Evolutionary conservation across 2,113 vertebrate species (phyloP).

Genomic region (Nycticryphes semicollaris): DNA sequence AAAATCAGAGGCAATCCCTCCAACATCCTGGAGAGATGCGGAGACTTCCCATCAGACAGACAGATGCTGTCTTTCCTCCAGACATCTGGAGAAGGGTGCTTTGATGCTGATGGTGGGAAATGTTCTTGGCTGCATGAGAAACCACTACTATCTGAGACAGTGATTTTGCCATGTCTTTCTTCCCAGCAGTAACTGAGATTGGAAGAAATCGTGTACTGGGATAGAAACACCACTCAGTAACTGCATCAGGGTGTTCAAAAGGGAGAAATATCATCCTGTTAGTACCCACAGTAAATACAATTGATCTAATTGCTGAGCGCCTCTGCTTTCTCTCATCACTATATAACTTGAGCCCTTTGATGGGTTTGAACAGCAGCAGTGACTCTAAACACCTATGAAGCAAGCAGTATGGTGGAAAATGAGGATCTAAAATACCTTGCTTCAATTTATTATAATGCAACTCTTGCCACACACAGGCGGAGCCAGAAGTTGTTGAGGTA

Average conservation of each 20-base stretch:
- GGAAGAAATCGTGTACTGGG: background rate
- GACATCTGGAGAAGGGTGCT: conserved; percentile 10
- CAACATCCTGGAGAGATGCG: background rate
- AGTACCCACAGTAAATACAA: background rate
- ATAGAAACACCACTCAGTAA: background rate
- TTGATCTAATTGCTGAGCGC: background rate
- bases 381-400: background rate
- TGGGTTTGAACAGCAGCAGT: background rate
- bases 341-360: background rate
- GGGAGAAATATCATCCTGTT: accelerated
- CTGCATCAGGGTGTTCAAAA: background rate
- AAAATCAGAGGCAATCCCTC: background rate
- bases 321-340: background rate
- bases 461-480: background rate
- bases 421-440: background rate
- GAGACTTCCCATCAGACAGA: background rate
- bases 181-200: background rate
- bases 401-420: background rate
- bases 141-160: background rate
- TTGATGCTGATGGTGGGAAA: conserved; percentile 48
- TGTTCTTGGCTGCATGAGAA: conserved; percentile 54
- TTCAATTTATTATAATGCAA: background rate
- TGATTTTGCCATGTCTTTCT: background rate
- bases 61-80: conserved; percentile 25
- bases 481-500: background rate